A percentile compares a stretch with the other conserved stretches of the same genome.
Conservation (phyloP, 2,113 vertebrate genomes). For the Eonycteris spelaea region DNA sequence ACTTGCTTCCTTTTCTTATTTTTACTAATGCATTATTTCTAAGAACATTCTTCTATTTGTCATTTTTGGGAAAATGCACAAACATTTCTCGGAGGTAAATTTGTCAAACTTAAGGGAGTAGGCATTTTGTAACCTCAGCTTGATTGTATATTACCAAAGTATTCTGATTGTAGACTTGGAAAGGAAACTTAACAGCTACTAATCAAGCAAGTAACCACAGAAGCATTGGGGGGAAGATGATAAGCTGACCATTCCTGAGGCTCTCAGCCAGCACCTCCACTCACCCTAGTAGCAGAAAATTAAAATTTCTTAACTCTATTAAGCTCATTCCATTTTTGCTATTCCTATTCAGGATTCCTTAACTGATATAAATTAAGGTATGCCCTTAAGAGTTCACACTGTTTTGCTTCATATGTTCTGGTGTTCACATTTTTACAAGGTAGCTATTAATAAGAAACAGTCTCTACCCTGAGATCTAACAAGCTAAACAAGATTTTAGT, state of each 20-base stretch:
- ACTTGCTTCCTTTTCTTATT: neutral
- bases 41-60: neutral
- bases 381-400: neutral
- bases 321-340: neutral
- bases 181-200: neutral
- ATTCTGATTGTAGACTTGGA: neutral
- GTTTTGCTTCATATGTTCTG: neutral
- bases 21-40: neutral
- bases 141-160: neutral
- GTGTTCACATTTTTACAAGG: neutral
- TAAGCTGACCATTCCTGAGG: neutral
- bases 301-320: neutral
- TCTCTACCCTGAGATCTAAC: neutral
- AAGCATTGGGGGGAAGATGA: neutral
- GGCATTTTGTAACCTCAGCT: neutral
- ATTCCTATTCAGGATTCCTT: neutral
- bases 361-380: neutral
- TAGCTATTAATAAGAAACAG: neutral
- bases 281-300: neutral
- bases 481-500: neutral
- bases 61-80: neutral
- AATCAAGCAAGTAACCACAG: neutral
- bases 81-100: neutral
- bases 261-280: neutral
- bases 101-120: neutral